A percentile compares a stretch with the other conserved stretches of the same genome.
Conservation (phyloP, 2,113 vertebrate species). For the Marmota monax region DNA sequence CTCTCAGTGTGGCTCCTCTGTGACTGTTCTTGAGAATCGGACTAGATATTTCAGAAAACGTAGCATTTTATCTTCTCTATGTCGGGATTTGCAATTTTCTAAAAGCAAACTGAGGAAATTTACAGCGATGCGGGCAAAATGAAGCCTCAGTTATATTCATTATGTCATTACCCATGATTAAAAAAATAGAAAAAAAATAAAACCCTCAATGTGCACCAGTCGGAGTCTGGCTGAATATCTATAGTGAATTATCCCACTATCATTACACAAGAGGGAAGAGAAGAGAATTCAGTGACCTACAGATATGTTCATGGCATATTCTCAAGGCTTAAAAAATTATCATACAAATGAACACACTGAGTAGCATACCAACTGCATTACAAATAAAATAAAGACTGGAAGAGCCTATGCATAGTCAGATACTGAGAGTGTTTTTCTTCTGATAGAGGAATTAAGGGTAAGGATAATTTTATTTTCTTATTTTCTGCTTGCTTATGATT, state of each 20-base stretch:
- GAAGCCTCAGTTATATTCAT: no score
- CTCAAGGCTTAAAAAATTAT: neutral
- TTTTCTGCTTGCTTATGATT: neutral
- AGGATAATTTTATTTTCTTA: neutral
- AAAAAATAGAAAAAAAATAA: neutral
- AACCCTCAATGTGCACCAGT: neutral
- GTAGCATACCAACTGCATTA: no score
- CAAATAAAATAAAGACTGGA: neutral
- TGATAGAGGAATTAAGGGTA: neutral
- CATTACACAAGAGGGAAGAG: neutral
- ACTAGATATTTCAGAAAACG: neutral
- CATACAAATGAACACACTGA: neutral
- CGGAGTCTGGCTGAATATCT: neutral
- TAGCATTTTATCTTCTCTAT: neutral
- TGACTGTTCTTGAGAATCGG: neutral
- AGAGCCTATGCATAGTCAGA: neutral
- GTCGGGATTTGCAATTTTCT: neutral
- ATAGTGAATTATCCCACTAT: neutral
- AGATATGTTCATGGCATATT: neutral
- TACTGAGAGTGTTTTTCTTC: neutral
- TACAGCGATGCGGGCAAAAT: neutral
- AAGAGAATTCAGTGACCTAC: neutral
- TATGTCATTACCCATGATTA: neutral
- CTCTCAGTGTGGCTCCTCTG: neutral
- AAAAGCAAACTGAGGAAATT: neutral